Evolutionary conservation across 2,113 vertebrate species (phyloP).

Genomic region (Mormoops blainvillei): DNA sequence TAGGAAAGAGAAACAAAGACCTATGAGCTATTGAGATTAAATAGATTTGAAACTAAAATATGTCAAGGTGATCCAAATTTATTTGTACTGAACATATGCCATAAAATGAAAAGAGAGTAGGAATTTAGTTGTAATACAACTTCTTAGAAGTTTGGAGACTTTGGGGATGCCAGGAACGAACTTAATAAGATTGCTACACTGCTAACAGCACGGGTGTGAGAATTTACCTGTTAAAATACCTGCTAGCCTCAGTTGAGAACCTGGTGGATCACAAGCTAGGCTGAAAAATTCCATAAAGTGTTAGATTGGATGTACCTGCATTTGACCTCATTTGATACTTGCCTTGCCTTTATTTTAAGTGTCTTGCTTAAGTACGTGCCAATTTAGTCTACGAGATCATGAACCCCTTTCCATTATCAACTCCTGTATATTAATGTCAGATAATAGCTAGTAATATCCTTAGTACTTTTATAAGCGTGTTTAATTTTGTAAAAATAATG

Average conservation of each 20-base stretch:
- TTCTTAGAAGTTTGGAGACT: neutral
- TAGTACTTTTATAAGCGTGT: slow-evolving; percentile 60
- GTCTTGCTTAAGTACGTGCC: slow-evolving; percentile 72
- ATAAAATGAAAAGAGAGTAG: neutral
- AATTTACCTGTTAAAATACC: neutral
- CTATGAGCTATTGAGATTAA: neutral
- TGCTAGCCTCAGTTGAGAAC: neutral
- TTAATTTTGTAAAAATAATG: slow-evolving; percentile 76
- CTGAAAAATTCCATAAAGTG: slow-evolving; percentile 34
- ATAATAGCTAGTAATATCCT: slow-evolving; percentile 77
- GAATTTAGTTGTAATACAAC: neutral
- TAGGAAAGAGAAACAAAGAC: neutral
- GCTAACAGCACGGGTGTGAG: neutral
- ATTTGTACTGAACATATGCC: neutral
- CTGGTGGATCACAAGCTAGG: neutral
- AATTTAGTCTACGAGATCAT: slow-evolving; percentile 77
- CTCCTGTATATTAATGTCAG: slow-evolving; percentile 70
- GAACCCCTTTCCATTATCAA: slow-evolving; percentile 75
- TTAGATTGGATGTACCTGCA: slow-evolving; percentile 35
- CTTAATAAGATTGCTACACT: neutral
- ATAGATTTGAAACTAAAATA: neutral
- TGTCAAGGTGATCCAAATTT: neutral
- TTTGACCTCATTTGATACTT: slow-evolving; percentile 75
- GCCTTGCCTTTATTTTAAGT: slow-evolving; percentile 60
- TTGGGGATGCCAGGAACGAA: neutral